These are phyloP conservation scores for Orbicella faveolata DNA, from an alignment of 64 coral and sea anemone genomes.

Conservation along the genomic window DNA sequence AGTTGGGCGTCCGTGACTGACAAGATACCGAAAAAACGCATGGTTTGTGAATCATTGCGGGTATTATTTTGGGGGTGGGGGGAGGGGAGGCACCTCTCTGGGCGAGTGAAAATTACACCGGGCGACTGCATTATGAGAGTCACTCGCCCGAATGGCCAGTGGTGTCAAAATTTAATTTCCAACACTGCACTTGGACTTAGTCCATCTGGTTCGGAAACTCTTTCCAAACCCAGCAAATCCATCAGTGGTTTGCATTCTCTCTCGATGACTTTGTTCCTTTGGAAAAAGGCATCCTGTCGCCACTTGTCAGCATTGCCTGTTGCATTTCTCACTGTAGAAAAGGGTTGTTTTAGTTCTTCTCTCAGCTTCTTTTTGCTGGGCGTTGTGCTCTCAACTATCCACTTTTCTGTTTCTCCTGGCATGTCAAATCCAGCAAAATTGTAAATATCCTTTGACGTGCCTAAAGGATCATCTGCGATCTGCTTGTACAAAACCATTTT, in stretches of 20 bases:
- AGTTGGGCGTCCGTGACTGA: too few species aligned
- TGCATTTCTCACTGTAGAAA: constrained; percentile 40
- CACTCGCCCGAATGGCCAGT: too few species aligned
- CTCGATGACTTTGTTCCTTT: constrained; percentile 31
- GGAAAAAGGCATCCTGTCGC: neutral
- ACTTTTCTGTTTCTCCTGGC: neutral
- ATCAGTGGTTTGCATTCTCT: constrained; percentile 39
- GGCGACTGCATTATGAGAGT: too few species aligned
- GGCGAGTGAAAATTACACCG: too few species aligned
- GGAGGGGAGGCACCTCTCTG: too few species aligned
- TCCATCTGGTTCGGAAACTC: neutral
- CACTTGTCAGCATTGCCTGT: constrained; percentile 58
- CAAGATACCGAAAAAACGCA: too few species aligned
- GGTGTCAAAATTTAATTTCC: too few species aligned
- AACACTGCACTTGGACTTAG: neutral
- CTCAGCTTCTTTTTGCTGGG: constrained; percentile 10
- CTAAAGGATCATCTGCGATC: constrained; percentile 30
- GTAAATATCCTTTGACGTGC: constrained; percentile 42
- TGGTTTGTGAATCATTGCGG: too few species aligned
- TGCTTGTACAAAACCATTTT: constrained; percentile 45
- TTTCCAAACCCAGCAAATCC: constrained; percentile 1
- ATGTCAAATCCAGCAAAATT: constrained; percentile 45
- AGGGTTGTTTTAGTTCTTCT: neutral
- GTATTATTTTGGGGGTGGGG: too few species aligned
- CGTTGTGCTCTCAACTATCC: constrained; percentile 33